phyloP scores from a whole-genome alignment of 2,113 vertebrate species.

The Callospermophilus lateralis region DNA sequence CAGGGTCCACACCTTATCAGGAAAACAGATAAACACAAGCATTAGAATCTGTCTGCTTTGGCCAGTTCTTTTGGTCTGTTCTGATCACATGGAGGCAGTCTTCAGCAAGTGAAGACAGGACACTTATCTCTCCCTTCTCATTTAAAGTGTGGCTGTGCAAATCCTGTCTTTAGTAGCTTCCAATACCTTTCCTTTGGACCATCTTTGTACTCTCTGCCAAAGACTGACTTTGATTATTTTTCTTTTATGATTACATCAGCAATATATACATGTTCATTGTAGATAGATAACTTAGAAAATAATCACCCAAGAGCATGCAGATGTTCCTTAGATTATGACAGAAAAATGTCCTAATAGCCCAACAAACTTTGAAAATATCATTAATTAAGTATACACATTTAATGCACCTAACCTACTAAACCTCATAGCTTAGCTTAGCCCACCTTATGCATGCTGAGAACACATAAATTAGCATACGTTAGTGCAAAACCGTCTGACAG shows the following conservation, averaged over 20 bases:
- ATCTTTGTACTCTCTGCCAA: neutral
- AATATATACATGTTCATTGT: neutral
- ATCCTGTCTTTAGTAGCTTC: neutral
- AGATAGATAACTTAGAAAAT: slow-evolving; percentile 9
- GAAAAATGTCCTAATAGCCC: neutral
- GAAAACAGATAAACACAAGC: neutral
- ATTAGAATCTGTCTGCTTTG: neutral
- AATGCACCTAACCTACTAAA: neutral
- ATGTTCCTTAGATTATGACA: neutral
- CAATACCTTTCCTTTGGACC: neutral
- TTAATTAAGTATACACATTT: neutral
- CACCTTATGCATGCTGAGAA: neutral
- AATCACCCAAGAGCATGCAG: neutral
- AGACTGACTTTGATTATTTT: neutral
- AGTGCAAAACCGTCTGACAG: too few species aligned
- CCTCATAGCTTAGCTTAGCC: neutral
- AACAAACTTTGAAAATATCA: neutral
- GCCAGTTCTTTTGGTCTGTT: too few species aligned
- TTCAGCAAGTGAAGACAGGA: neutral
- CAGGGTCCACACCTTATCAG: neutral
- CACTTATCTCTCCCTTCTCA: neutral
- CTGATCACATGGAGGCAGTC: neutral
- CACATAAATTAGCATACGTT: neutral
- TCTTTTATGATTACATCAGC: slow-evolving; percentile 11
- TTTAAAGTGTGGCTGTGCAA: neutral